Percentiles rank a stretch among this genome's conserved stretches.
These are phyloP conservation scores for Drosophila biarmipes DNA, from an alignment of 1,140 invertebrate genomes.

Conservation along the genomic window DNA sequence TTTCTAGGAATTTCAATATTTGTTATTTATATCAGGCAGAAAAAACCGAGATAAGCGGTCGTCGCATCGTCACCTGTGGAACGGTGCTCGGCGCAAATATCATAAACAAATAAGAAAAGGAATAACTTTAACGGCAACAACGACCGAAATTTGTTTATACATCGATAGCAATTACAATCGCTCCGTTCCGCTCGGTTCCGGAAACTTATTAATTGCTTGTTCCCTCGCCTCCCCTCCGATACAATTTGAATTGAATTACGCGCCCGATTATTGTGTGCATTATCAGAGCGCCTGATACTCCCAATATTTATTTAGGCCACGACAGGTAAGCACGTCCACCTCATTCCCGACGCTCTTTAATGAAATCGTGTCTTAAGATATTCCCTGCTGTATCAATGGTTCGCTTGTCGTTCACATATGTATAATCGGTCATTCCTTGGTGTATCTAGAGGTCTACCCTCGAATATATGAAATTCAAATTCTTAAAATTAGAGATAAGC, in stretches of 20 bases:
- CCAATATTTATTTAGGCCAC: slow-evolving; percentile 40
- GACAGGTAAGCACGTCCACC: slow-evolving; percentile 41
- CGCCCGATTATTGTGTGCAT: slow-evolving; percentile 50
- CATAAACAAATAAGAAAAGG: slow-evolving; percentile 45
- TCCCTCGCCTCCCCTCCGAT: slow-evolving; percentile 11
- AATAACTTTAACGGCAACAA: slow-evolving; percentile 12
- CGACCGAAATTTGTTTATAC: slow-evolving; percentile 42
- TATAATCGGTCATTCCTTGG: slow-evolving; percentile 32
- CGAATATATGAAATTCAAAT: slow-evolving; percentile 32
- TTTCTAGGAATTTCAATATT: slow-evolving; percentile 49
- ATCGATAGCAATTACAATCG: slow-evolving; percentile 50
- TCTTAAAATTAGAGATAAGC: slow-evolving; percentile 21
- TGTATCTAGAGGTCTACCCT: background rate
- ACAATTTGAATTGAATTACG: slow-evolving; percentile 53
- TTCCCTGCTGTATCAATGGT: slow-evolving; percentile 2
- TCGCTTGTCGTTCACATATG: slow-evolving; percentile 11
- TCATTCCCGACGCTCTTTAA: background rate
- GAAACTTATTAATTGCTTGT: slow-evolving; percentile 53
- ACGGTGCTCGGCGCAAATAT: slow-evolving; percentile 43
- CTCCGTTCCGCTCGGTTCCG: slow-evolving; percentile 24
- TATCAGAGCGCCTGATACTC: slow-evolving; percentile 27
- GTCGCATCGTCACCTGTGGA: slow-evolving; percentile 37
- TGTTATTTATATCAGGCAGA: slow-evolving; percentile 46
- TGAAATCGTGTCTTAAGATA: slow-evolving; percentile 26
- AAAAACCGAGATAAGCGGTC: slow-evolving; percentile 32